Evolutionary conservation across 2,888 invertebrate genomes (phyloP).

Genomic region (Galeruca laticollis): DNA sequence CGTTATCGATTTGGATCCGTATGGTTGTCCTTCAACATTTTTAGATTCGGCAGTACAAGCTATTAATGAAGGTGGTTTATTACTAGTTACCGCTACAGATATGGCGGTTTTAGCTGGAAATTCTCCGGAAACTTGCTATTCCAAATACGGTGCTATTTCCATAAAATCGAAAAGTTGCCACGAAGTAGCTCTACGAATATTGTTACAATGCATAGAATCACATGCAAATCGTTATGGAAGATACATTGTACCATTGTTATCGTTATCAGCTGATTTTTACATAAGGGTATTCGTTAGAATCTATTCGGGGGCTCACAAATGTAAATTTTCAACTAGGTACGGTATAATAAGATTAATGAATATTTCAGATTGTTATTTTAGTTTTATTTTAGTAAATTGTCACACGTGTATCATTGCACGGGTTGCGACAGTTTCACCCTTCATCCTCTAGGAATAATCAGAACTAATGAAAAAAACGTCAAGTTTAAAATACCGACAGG

Average conservation of each 20-base stretch:
- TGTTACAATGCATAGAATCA: constrained; percentile 89
- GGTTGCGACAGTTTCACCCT: constrained; percentile 87
- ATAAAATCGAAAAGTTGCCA: constrained; percentile 90
- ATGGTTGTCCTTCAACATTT: constrained; percentile 94
- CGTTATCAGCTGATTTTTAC: constrained; percentile 96
- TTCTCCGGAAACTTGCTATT: constrained; percentile 91
- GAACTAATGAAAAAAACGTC: constrained; percentile 71
- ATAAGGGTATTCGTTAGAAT: constrained; percentile 92
- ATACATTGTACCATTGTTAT: constrained; percentile 91
- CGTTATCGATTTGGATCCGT: constrained; percentile 96
- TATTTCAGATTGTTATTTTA: neutral
- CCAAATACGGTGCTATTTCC: constrained; percentile 93
- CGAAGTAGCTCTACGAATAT: constrained; percentile 96
- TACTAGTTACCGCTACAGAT: constrained; percentile 97
- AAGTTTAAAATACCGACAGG: constrained; percentile 79
- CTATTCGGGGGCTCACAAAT: constrained; percentile 82
- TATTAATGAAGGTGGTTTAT: constrained; percentile 83
- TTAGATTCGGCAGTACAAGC: constrained; percentile 90
- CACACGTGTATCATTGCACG: constrained; percentile 89
- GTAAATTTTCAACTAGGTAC: constrained; percentile 87
- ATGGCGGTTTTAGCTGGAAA: constrained; percentile 97
- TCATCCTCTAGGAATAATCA: constrained; percentile 80
- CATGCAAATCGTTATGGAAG: constrained; percentile 94
- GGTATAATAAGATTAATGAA: constrained; percentile 25
- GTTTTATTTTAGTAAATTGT: constrained; percentile 76